Conservation (phyloP, 2,797 vertebrate species). For the Eulemur albifrons region DNA sequence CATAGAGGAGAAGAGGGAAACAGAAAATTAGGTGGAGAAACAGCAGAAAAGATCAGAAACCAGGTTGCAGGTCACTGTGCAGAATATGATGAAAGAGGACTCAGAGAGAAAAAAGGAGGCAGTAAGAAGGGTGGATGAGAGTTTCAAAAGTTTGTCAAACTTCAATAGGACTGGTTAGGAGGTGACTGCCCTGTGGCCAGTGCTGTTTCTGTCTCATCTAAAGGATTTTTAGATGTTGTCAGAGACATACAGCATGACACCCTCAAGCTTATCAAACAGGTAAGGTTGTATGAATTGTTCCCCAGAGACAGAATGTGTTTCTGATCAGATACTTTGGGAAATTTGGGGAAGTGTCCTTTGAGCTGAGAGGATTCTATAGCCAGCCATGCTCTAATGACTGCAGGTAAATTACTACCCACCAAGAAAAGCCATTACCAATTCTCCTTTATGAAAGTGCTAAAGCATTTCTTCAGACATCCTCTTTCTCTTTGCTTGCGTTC, state of each 20-base stretch:
- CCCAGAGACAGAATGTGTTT: not conserved
- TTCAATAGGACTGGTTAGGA: constrained; percentile 9
- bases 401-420: not conserved
- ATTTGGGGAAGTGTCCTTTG: not conserved
- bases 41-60: not conserved
- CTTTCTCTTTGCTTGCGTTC: not conserved
- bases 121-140: not conserved
- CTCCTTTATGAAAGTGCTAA: not conserved
- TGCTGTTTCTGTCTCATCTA: not conserved
- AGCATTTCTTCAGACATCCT: not conserved
- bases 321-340: not conserved
- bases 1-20: not conserved
- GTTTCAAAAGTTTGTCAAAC: not conserved
- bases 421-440: not conserved
- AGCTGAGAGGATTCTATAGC: not conserved
- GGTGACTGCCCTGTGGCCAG: not conserved
- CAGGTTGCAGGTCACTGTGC: not conserved
- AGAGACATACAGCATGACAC: not conserved
- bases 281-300: not conserved
- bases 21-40: not conserved
- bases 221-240: constrained; percentile 12
- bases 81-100: constrained; percentile 22
- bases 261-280: not conserved
- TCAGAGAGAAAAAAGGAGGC: not conserved
- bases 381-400: not conserved